These are phyloP conservation scores for Microcebus griseorufus DNA, from an alignment of 2,113 vertebrate genomes.

Conservation along the genomic window DNA sequence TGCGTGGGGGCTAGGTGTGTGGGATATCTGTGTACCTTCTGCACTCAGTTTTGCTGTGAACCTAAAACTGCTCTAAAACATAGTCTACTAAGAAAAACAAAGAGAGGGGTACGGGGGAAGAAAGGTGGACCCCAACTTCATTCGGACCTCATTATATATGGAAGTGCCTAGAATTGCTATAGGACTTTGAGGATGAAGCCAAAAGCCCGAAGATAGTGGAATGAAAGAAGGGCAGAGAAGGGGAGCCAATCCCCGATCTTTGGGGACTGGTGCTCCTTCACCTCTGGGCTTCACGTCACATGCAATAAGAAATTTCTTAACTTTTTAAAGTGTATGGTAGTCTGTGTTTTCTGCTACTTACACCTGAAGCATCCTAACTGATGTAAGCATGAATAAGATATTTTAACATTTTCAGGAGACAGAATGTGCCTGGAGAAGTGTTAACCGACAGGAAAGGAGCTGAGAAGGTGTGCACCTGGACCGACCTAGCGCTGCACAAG, in stretches of 20 bases:
- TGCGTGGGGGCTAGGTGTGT: background rate
- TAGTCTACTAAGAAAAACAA: too few relatives aligned
- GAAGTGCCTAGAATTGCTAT: background rate
- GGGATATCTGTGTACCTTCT: background rate
- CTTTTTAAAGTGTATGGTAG: background rate
- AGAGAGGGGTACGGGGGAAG: background rate
- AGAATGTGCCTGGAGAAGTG: background rate
- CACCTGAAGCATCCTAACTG: background rate
- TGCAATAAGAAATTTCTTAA: background rate
- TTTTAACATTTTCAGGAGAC: slow-evolving; percentile 2
- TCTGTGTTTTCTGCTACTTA: background rate
- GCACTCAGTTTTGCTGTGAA: background rate
- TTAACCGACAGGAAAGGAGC: background rate
- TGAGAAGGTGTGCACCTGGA: background rate
- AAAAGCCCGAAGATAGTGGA: background rate
- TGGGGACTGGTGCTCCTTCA: background rate
- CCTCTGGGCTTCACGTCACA: background rate
- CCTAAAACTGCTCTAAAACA: background rate
- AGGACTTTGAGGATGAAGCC: background rate
- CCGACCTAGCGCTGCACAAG: background rate
- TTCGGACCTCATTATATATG: background rate
- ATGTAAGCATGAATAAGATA: background rate
- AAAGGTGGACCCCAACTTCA: background rate
- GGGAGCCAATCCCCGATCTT: background rate
- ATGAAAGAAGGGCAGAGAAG: background rate